Percentiles rank a stretch among this genome's conserved stretches.
Conservation (phyloP, 1,140 invertebrate genomes). For the Neuroterus valhalla region DNA sequence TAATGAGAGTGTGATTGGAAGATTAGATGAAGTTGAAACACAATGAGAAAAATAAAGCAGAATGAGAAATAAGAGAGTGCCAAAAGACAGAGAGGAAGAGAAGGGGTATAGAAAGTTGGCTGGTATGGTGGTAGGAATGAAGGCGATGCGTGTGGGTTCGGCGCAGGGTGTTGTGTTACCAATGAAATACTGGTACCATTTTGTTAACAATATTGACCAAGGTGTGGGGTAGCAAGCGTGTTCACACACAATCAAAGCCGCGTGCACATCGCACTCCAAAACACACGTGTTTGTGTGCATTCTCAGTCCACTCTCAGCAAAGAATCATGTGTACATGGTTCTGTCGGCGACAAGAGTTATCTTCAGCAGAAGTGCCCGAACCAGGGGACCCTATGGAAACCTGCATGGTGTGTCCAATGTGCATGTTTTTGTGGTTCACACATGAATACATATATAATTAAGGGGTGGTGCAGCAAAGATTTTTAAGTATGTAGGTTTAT, state of each 20-base stretch:
- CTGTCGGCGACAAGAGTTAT: slow-evolving; percentile 60
- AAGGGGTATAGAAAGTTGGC: slow-evolving; percentile 10
- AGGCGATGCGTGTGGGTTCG: slow-evolving; percentile 71
- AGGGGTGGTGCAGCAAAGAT: no score
- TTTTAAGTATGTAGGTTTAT: no score
- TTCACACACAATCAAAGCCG: slow-evolving; percentile 42
- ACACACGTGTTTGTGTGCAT: slow-evolving; percentile 44
- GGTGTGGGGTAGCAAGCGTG: slow-evolving; percentile 55
- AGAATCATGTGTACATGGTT: slow-evolving; percentile 62
- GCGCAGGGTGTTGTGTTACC: slow-evolving; percentile 69
- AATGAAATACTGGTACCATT: slow-evolving; percentile 75
- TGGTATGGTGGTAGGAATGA: slow-evolving; percentile 38
- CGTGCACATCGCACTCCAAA: slow-evolving; percentile 44
- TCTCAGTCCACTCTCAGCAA: slow-evolving; percentile 48
- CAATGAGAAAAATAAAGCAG: neutral
- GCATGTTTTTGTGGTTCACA: neutral
- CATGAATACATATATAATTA: neutral
- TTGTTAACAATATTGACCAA: slow-evolving; percentile 74
- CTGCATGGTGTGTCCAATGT: slow-evolving; percentile 38
- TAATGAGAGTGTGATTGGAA: slow-evolving; percentile 16
- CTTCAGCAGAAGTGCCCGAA: slow-evolving; percentile 43
- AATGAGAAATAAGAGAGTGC: slow-evolving; percentile 23
- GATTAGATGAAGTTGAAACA: slow-evolving; percentile 13
- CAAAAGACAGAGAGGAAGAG: slow-evolving; percentile 19
- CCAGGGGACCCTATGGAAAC: slow-evolving; percentile 46